Conservation (phyloP, 2,888 invertebrate species). For the Perithous albicinctus region DNA sequence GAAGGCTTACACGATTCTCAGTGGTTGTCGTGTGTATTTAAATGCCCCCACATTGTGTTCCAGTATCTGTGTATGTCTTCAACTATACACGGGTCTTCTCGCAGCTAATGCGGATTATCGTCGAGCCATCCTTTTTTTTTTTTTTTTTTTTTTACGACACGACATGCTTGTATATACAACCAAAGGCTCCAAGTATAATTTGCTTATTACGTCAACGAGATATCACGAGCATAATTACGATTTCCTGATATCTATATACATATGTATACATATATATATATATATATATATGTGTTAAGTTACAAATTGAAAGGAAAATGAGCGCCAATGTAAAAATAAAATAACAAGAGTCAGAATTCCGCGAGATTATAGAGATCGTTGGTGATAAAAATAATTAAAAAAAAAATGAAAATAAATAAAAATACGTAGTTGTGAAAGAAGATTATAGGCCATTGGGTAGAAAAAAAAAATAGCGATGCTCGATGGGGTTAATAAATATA, state of each 20-base stretch:
- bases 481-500: neutral
- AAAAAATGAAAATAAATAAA: too few species aligned
- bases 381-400: neutral
- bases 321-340: neutral
- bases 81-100: slow-evolving; percentile 22
- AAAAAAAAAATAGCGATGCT: neutral
- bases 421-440: neutral
- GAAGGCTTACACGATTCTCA: slow-evolving; percentile 21
- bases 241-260: neutral
- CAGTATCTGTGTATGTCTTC: neutral
- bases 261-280: too few species aligned
- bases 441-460: neutral
- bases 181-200: slow-evolving; percentile 9
- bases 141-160: slow-evolving; percentile 25
- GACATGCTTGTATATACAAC: slow-evolving; percentile 14
- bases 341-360: neutral
- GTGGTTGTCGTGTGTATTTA: neutral
- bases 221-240: slow-evolving; percentile 2
- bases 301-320: slow-evolving; percentile 8
- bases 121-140: slow-evolving; percentile 30
- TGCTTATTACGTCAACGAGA: slow-evolving; percentile 44
- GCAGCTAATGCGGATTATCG: slow-evolving; percentile 56
- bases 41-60: slow-evolving; percentile 20
- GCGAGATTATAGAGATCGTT: neutral
- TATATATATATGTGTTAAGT: neutral